These are phyloP conservation scores for Telmatochromis sp. DNA, from an alignment of 2,113 vertebrate species.

Conservation along the genomic window DNA sequence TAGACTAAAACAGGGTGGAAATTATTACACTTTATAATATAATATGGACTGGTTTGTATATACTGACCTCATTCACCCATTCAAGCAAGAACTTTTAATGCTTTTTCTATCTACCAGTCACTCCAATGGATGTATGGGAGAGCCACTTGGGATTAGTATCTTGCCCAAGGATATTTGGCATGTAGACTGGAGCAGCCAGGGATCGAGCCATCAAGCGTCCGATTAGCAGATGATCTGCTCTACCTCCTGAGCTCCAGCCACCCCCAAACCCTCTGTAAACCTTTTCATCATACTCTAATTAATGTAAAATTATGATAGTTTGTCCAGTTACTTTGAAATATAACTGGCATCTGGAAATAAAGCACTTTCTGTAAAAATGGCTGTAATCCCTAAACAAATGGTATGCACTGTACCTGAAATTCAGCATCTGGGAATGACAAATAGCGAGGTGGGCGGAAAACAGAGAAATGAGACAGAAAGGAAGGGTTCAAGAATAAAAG, in stretches of 20 bases:
- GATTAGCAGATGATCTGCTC: neutral
- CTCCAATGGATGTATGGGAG: fast-evolving
- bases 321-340: neutral
- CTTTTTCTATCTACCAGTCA: neutral
- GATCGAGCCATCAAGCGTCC: fast-evolving
- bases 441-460: fast-evolving
- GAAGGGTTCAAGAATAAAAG: neutral
- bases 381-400: neutral
- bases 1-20: neutral
- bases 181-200: neutral
- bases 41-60: neutral
- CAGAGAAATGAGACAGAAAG: neutral
- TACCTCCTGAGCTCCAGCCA: neutral
- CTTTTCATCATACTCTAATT: neutral
- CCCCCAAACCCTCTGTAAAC: neutral
- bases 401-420: neutral
- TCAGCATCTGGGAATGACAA: neutral
- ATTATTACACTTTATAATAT: neutral
- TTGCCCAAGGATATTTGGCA: neutral
- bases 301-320: neutral
- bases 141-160: neutral
- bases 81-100: fast-evolving
- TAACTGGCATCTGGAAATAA: neutral
- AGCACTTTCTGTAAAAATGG: neutral
- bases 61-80: neutral